These are phyloP conservation scores for Mirounga angustirostris DNA, from an alignment of 2,113 vertebrate genomes.

Conservation along the genomic window DNA sequence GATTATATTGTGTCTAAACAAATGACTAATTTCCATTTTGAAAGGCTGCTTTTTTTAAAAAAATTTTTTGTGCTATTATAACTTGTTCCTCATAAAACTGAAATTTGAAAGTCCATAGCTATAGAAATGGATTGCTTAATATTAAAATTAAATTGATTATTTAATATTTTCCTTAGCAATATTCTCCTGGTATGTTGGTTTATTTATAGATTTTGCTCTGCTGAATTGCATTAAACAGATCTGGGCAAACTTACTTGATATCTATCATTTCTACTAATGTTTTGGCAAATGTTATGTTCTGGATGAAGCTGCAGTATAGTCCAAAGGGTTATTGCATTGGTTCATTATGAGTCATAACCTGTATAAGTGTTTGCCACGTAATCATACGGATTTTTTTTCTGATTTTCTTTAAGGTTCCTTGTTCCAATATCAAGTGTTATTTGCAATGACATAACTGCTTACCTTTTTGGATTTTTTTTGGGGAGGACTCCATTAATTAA, in stretches of 20 bases:
- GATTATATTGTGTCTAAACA: neutral
- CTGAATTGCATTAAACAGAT: neutral
- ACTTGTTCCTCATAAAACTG: constrained; percentile 33
- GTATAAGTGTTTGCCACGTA: neutral
- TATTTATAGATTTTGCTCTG: neutral
- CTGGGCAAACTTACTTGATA: neutral
- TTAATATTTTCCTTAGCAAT: constrained; percentile 17
- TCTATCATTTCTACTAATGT: neutral
- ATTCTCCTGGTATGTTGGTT: neutral
- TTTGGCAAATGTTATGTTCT: neutral
- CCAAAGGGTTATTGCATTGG: neutral
- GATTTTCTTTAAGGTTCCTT: constrained; percentile 92
- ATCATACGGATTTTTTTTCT: constrained; percentile 59
- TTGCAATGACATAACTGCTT: constrained; percentile 98
- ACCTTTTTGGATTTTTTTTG: constrained; percentile 99
- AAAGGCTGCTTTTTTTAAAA: neutral
- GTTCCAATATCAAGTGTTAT: constrained; percentile 99
- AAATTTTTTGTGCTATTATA: neutral
- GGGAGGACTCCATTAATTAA: constrained; percentile 98
- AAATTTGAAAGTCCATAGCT: neutral
- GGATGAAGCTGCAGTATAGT: neutral
- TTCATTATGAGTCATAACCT: constrained; percentile 16
- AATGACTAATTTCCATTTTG: neutral
- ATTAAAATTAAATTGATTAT: constrained; percentile 17
- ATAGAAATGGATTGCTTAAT: constrained; percentile 21